Base-by-base conservation (phyloP, 1,140 invertebrate species). In the Bombyx mandarina region DNA sequence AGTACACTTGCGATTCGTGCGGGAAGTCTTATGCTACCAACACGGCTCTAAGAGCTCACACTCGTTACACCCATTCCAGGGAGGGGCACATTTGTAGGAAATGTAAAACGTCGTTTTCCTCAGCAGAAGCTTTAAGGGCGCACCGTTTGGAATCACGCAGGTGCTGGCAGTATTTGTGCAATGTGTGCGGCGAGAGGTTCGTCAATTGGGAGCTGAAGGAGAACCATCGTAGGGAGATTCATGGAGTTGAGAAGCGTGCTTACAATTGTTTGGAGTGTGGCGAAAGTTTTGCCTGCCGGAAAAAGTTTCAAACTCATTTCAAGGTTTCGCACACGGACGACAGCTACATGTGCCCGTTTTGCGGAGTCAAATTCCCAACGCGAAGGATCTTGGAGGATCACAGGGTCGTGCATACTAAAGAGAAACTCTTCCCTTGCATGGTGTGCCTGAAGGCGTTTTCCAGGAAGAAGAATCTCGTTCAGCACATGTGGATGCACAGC, bases 401-500 rank as follows among this genome's bases (percentile, higher is more conserved):
- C 54, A 70, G 65, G 43, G 70, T 79, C 8, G 67, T 77, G 2
- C 81, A 84, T 8, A 84, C 79, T 0, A 77, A 79, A 54, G 75
- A 82, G 18, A 79, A 78, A 18, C 52, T 71, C 3, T 79, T 79
- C 50, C 69, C 76, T 1, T 88, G 85, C 66, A 65, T 75, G 2
- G 75, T 79, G 1, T 88, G 90, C 55, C 81, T 87, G 6, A 90
- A 89, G 59, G 83, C 84, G 5, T 90, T 88, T 57, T 61, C 82
- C 1, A 86, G 88, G 12, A 89, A 88, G 58, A 89, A 86, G 54
- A 89, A 88, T 10, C 47, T 91, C 8, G 79, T 83, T 4, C 86
- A 87, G 7, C 90, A 91, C 57, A 88, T 88, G 62, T 84, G 77
- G 77, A 83, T 82, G n/a, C 84, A 87, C 61, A 88, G 51, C 60